Base-by-base conservation (phyloP, 2,113 vertebrate species). In the Spermophilus dauricus region DNA sequence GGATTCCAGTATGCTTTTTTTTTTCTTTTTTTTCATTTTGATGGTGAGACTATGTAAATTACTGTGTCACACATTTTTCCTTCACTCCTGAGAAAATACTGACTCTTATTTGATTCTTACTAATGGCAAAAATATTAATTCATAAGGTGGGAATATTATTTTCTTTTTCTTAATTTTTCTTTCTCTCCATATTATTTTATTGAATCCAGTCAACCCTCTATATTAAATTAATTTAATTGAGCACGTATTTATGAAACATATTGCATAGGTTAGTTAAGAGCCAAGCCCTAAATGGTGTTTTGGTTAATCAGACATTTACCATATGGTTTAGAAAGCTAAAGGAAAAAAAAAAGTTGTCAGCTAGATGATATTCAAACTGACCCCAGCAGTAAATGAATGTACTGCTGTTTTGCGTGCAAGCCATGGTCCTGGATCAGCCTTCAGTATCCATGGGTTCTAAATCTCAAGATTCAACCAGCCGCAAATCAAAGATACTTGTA, bases 11-110 rank as follows among this genome's bases (percentile, higher is more conserved):
- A 72, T 93, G 48, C 80, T 86, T 83, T 94, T 58, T 94, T 58
- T 80, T 91, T 82, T 53, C 3, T 4, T 16, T 1, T 51, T 91
- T 80, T 91, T 77, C 86, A 85, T 90, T 89, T 48, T 58, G 48
- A 77, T 92, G 85, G 84, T 96, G 95, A 96, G 61, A 92, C 85
- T 85, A 94, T 87, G 87, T 91, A 97, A 94, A 96, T 95, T 92
- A 91, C 78, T 34, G 26, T 80, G 61, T 75, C 92, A 56, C 53
- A 73, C 67, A 28, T 69, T 91, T 87, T 86, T 0, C 32, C 80
- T 48, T 96, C 17, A 53, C 73, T 86, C 61, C 34, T 69, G 73
- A 97, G 95, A 91, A 96, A 96, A 96, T 65, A 45, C 61, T 83
- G 75, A 86, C 28, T 63, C 63, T 72, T 83, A 45, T n/a, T 95